Conservation (phyloP, 2,797 vertebrate species). For the Miichthys miiuy region DNA sequence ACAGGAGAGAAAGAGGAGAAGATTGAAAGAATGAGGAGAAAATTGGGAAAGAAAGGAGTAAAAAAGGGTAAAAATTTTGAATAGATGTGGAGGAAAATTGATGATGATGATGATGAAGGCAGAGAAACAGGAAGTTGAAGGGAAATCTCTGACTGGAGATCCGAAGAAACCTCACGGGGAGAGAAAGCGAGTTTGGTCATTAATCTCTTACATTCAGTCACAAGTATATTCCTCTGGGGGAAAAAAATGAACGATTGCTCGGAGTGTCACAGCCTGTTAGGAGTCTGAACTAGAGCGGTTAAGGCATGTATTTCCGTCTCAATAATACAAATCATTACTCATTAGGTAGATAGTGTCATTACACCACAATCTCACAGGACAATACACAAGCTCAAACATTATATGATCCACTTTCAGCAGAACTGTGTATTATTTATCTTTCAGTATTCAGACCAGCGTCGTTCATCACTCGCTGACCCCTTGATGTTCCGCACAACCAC, state of each 20-base stretch:
- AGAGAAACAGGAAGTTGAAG: neutral
- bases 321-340: conserved; percentile 52
- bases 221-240: conserved; percentile 21
- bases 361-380: conserved; percentile 37
- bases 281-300: neutral
- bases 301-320: conserved; percentile 18
- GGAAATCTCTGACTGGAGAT: conserved; percentile 8
- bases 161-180: conserved; percentile 3
- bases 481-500: conserved; percentile 38
- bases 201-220: conserved; percentile 41
- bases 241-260: conserved; percentile 8
- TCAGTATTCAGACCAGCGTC: conserved; percentile 28
- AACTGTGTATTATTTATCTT: conserved; percentile 45
- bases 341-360: conserved; percentile 48
- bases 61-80: neutral
- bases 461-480: conserved; percentile 47
- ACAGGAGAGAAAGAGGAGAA: neutral
- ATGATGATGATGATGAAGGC: conserved; percentile 1
- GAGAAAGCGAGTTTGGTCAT: conserved; percentile 15
- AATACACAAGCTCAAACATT: conserved; percentile 7
- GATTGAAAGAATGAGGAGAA: no score
- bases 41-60: neutral
- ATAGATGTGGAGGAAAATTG: neutral
- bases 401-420: conserved; percentile 48
- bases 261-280: conserved; percentile 43